These are phyloP conservation scores for Hypercompe scribonia DNA, from an alignment of 2,888 invertebrate genomes.

Conservation along the genomic window DNA sequence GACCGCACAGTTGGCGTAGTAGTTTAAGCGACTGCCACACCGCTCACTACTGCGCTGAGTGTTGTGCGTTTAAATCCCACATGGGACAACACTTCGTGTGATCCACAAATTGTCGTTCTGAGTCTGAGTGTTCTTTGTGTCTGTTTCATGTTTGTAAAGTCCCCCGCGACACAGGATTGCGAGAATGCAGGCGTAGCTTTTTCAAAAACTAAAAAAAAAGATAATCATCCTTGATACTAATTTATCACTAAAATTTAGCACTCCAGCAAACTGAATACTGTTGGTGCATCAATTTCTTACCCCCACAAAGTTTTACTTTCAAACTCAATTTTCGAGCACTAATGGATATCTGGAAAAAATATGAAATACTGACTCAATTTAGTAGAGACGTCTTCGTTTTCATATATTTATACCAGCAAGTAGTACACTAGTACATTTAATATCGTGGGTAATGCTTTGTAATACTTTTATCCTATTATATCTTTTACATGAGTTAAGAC, in stretches of 20 bases:
- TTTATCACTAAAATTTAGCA: constrained; percentile 13
- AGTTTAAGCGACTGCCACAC: no score
- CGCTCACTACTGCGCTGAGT: no score
- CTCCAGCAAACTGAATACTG: constrained; percentile 22
- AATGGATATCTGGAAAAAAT: constrained; percentile 7
- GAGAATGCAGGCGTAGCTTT: no score
- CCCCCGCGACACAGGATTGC: no score
- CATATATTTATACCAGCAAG: neutral
- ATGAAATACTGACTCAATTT: neutral
- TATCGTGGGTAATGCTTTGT: neutral
- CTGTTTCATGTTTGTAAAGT: no score
- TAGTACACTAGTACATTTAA: neutral
- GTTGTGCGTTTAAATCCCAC: no score
- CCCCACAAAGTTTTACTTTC: constrained; percentile 27
- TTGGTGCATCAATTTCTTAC: constrained; percentile 26
- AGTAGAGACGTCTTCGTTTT: neutral
- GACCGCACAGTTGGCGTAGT: no score
- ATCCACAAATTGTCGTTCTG: no score
- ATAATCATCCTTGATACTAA: constrained; percentile 30
- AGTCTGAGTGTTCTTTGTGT: no score
- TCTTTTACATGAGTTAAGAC: neutral
- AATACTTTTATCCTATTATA: neutral
- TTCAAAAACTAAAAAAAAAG: no score
- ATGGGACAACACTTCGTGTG: no score
- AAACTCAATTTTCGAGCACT: constrained; percentile 27